A percentile compares a stretch with the other conserved stretches of the same genome.
Conservation (phyloP, 2,797 vertebrate species). For the Xiphorhynchus erythropygius region DNA sequence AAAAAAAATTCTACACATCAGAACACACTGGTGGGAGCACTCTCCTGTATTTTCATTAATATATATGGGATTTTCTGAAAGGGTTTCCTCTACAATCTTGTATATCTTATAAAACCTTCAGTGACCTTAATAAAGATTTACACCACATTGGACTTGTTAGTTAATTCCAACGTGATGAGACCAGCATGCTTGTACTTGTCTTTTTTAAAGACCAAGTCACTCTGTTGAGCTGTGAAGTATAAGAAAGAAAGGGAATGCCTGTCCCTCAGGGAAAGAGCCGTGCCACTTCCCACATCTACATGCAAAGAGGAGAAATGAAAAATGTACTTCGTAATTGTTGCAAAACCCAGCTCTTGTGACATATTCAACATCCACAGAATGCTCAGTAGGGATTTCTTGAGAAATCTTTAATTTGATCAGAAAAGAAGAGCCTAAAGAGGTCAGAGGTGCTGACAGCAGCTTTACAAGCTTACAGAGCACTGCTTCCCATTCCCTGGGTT, state of each 20-base stretch:
- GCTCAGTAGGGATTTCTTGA: background rate
- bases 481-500: background rate
- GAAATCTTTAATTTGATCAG: background rate
- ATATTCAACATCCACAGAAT: background rate
- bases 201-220: background rate
- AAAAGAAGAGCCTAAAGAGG: background rate
- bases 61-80: background rate
- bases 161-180: background rate
- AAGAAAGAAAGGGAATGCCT: background rate
- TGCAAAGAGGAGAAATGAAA: background rate
- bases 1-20: background rate
- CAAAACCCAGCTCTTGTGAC: background rate
- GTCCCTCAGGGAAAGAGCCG: background rate
- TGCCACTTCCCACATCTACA: background rate
- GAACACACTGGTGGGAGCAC: background rate
- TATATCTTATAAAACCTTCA: background rate
- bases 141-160: background rate
- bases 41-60: background rate
- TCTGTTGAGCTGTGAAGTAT: background rate
- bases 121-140: background rate
- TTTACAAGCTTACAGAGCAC: background rate
- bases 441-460: background rate
- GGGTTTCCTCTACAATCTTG: background rate
- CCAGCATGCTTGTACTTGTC: background rate
- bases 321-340: accelerated